Evolutionary conservation across 2,113 vertebrate species (phyloP).

Genomic region (Ammodytes dubius): DNA sequence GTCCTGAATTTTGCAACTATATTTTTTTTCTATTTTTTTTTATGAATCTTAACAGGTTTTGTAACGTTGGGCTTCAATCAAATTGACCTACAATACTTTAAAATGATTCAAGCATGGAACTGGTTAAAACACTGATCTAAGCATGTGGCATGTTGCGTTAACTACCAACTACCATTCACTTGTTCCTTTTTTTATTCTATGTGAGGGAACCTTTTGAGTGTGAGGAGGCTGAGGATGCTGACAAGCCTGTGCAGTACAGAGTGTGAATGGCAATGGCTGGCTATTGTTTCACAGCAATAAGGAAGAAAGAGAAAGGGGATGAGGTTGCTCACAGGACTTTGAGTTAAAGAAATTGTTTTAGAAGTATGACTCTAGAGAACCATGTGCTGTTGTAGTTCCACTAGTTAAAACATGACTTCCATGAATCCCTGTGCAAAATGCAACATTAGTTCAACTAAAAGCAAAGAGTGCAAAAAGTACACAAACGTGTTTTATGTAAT

Average conservation of each 20-base stretch:
- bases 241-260: neutral
- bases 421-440: no score
- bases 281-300: neutral
- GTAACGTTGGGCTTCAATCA: neutral
- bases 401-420: neutral
- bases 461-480: no score
- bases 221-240: neutral
- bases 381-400: neutral
- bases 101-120: neutral
- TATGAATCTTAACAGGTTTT: neutral
- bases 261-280: neutral
- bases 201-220: neutral
- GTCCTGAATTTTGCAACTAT: neutral
- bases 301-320: neutral
- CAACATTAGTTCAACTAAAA: no score
- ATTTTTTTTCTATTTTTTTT: no score
- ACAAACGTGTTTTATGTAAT: no score
- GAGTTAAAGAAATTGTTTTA: neutral
- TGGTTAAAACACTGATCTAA: neutral
- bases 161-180: neutral
- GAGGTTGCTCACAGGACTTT: neutral
- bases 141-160: neutral
- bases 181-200: neutral
- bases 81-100: neutral
- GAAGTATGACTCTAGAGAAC: neutral